Conservation (phyloP, 2,113 vertebrate species). For the Sander vitreus region DNA sequence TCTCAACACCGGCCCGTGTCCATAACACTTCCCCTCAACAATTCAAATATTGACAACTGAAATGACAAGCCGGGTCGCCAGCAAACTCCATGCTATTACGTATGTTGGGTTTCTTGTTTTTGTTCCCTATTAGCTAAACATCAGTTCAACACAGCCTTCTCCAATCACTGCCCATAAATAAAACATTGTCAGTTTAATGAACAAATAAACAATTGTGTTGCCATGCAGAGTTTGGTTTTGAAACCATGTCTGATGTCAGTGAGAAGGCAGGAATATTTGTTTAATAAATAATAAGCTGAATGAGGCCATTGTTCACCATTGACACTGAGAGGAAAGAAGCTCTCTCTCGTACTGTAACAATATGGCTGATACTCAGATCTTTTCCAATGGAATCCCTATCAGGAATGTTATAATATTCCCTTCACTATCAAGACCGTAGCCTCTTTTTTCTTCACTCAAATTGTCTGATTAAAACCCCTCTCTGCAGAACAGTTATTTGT, state of each 20-base stretch:
- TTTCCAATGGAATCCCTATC: conserved; percentile 33
- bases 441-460: not conserved
- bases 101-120: conserved; percentile 87
- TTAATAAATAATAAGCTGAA: conserved; percentile 39
- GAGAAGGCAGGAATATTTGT: conserved; percentile 83
- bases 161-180: conserved; percentile 91
- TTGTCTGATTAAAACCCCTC: conserved; percentile 43
- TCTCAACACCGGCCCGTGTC: conserved; percentile 88
- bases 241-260: conserved; percentile 91
- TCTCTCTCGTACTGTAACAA: not conserved
- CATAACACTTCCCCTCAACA: conserved; percentile 90
- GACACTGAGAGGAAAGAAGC: conserved; percentile 76
- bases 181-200: conserved; percentile 92
- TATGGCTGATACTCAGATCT: not conserved
- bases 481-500: conserved; percentile 48
- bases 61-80: conserved; percentile 89
- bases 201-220: conserved; percentile 88
- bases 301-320: not conserved
- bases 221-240: conserved; percentile 87
- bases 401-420: conserved; percentile 29
- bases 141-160: conserved; percentile 86
- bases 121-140: conserved; percentile 90
- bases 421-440: conserved; percentile 4
- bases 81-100: conserved; percentile 87
- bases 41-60: conserved; percentile 93